Base-by-base conservation (phyloP, 2,888 invertebrate genomes). In the Chrysina gloriosa region DNA sequence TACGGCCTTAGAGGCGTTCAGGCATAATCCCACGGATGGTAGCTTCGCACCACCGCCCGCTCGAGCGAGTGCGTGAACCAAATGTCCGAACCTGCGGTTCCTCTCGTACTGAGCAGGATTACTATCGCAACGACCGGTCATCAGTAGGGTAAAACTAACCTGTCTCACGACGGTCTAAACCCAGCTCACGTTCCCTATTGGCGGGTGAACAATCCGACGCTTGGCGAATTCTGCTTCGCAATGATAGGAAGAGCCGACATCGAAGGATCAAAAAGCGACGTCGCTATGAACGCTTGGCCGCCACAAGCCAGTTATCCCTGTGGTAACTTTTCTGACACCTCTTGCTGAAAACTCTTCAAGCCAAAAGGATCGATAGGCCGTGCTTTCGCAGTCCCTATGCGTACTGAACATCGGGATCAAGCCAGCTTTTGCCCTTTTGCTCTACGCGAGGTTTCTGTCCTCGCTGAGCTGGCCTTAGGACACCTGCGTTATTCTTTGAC, bases 201-300 rank as follows among this genome's bases (percentile, higher is more conserved):
- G 70, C 65, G 73, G 76, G 75, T 77, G 76, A 89, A 89, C 88
- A 89, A 89, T 89, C 88, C 88, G 85, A 89, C 88, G 85, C 69
- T 69, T 89, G 85, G 87, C 84, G 86, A 89, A 86, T 89, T 89
- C 86, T 86, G 89, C 89, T 88, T 89, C 88, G 84, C 88, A 88
- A 89, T 89, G 88, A 89, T 89, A 89, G 88, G 88, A 89, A 89
- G 88, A 90, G 88, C 88, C 88, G 89, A 89, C 87, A 89, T 89
- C 88, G 88, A 90, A 87, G 85, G 87, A 89, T 88, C 88, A 88
- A 89, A 88, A 88, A 87, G 87, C 87, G 84, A 88, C 87, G 87
- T 89, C 87, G 86, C 89, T 89, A 71, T 85, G 87, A 84, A 84
- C 86, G 87, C 87, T 72, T 72, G 69, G 70, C 70, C 54, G 71